Conservation (phyloP, 2,888 invertebrate genomes). For the Erebia ligea region DNA sequence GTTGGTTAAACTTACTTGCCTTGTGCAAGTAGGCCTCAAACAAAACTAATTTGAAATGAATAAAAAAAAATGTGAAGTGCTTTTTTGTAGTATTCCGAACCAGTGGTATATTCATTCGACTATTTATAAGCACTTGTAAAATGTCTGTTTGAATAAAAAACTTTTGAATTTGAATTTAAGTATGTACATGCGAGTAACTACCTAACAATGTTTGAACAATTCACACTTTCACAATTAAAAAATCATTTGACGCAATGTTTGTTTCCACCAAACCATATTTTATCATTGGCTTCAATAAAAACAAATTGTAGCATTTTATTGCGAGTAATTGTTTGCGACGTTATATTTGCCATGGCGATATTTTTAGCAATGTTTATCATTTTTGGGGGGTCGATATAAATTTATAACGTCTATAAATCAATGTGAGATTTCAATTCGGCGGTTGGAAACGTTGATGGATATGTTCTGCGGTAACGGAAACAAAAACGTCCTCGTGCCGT, state of each 20-base stretch:
- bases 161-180: no score
- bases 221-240: background rate
- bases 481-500: slow-evolving; percentile 8
- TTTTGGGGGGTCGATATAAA: slow-evolving; percentile 20
- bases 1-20: no score
- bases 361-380: slow-evolving; percentile 26
- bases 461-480: slow-evolving; percentile 19
- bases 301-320: slow-evolving; percentile 23
- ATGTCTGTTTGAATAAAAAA: no score
- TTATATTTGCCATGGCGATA: slow-evolving; percentile 23
- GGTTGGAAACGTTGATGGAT: slow-evolving; percentile 25
- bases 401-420: slow-evolving; percentile 28
- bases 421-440: slow-evolving; percentile 30
- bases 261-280: slow-evolving; percentile 10
- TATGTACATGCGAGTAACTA: no score
- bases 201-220: background rate
- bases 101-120: no score
- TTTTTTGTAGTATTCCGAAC: background rate
- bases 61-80: no score
- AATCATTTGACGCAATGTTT: slow-evolving; percentile 9
- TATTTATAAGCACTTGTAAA: no score
- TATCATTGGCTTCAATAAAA: slow-evolving; percentile 21
- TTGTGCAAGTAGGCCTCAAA: no score
- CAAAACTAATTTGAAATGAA: no score
- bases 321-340: slow-evolving; percentile 15